These are phyloP conservation scores for Sesia bembeciformis DNA, from an alignment of 2,888 invertebrate genomes.

Conservation along the genomic window DNA sequence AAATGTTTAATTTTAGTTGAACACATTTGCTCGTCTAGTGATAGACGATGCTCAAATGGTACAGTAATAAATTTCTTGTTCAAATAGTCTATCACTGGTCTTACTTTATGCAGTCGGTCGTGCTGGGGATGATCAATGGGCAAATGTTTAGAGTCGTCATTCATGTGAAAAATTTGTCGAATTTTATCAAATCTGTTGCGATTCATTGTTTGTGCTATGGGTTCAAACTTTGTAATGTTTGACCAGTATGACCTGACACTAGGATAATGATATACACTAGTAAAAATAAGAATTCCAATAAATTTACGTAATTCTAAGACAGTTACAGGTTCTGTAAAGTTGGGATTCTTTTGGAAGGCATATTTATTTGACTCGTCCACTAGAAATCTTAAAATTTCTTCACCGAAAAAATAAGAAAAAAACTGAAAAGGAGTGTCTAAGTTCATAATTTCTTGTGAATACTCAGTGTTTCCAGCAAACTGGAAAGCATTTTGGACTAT, in stretches of 20 bases:
- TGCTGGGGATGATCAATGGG: conserved; percentile 17
- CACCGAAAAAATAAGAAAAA: conserved; percentile 22
- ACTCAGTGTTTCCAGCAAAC: too few relatives aligned
- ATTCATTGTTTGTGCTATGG: conserved; percentile 12
- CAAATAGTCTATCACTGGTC: conserved; percentile 20
- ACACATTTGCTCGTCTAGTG: conserved; percentile 23
- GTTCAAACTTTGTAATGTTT: conserved; percentile 9
- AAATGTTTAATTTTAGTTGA: too few relatives aligned
- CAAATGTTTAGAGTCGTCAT: conserved; percentile 17
- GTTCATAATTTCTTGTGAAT: too few relatives aligned
- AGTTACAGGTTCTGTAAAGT: conserved; percentile 2
- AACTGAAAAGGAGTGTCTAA: too few relatives aligned
- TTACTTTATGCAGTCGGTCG: conserved; percentile 19
- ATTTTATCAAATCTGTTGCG: conserved; percentile 20
- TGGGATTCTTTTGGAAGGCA: conserved; percentile 18
- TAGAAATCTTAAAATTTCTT: conserved; percentile 17
- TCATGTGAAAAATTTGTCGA: conserved; percentile 20
- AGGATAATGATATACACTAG: conserved; percentile 8
- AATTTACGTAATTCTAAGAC: conserved; percentile 9
- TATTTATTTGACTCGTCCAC: conserved; percentile 18
- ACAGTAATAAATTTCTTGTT: conserved; percentile 21
- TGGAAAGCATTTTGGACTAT: conserved; percentile 24
- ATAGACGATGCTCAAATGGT: conserved; percentile 22
- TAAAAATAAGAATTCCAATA: conserved; percentile 20
- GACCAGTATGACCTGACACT: conserved; percentile 15